Base-by-base conservation (phyloP, 2,797 vertebrate genomes). In the Falco rusticolus region DNA sequence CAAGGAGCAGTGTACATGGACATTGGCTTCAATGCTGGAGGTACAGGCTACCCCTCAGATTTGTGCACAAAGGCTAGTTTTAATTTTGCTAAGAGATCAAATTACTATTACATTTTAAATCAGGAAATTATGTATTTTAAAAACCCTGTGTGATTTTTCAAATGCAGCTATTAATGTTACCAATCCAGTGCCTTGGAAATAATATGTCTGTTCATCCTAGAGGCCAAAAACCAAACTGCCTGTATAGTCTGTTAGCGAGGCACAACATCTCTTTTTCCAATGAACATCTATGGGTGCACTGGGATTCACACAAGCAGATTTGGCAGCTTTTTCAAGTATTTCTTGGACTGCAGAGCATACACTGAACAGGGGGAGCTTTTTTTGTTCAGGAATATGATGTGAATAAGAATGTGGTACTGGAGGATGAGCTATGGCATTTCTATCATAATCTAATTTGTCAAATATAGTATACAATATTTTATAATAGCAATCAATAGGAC, bases 251-350 rank as follows among this genome's bases (percentile, higher is more conserved):
- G 71, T 92, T 90, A 68, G 75, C 4, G n/a, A 96, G 88, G 90
- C 84, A 93, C 93, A 97, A 83, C 87, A 93, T 65, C 94, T 93
- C 93, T 93, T 93, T 90, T 95, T 89, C 87, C 87, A 86, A 4
- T 86, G 89, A 94, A 86, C 69, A 7, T 59, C 50, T 83, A 93
- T 84, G 72, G 75, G 87, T 64, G 72, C 72, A 74, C 0, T 78
- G 93, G 93, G 96, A 96, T 91, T 93, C 92, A 76, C 82, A 86
- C 79, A 94, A 92, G 71, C 65, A 26, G 69, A 88, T 89, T 63
- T 96, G 96, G 94, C 95, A 97, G 94, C 79, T 92, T 95, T 89
- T 92, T 81, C 79, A 91, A 83, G 84, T 85, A 87, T 89, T 96
- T 93, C 83, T 95, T 96, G 96, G 96, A 91, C 95, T 91, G 90